Base-by-base conservation (phyloP, 2,113 vertebrate genomes). In the Semnornis frantzii region DNA sequence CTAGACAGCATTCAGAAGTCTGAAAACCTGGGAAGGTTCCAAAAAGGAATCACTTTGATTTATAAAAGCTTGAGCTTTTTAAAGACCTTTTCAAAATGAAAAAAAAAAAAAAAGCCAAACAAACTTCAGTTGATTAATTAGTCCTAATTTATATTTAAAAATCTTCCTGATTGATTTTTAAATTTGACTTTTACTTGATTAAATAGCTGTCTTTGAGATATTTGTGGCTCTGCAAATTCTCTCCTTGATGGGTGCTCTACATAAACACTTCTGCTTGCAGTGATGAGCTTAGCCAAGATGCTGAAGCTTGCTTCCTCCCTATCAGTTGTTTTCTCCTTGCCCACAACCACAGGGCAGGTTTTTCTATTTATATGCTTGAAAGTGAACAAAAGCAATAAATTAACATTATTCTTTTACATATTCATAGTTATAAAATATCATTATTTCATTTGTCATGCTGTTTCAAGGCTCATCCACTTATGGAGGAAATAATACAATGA, bases 171-270 rank as follows among this genome's bases (percentile, higher is more conserved):
- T 8, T 94, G 83, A 87, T 85, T 95, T 91, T 82, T 90, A 55
- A 92, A 88, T 63, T 76, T 93, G 73, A 37, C 70, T 97, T 92
- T 90, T 93, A 21, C 90, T 95, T 97, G 95, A 95, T 96, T 97
- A 97, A 93, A 85, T 15, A 95, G 63, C 83, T 93, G 80, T 30
- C 39, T 94, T 57, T 25, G 93, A 87, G 93, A 37, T 96, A 95
- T 96, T 95, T 93, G 91, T 87, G 58, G 85, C 91, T 85, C 64
- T 94, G 84, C 70, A 87, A 66, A 83, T 94, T 91, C 87, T 20
- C 52, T 44, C 1, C 85, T 81, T 92, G 79, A 69, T 87, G 72
- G 54, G 60, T 91, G 64, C 48, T 80, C 68, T 66, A 2, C 69
- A 77, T 39, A 85, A 96, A 91, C 54, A 83, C 48, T 87, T 89